Evolutionary conservation across 2,797 vertebrate genomes (phyloP), one percentile per base, ranked within the genome.

Genomic region (Babyrousa celebensis): DNA sequence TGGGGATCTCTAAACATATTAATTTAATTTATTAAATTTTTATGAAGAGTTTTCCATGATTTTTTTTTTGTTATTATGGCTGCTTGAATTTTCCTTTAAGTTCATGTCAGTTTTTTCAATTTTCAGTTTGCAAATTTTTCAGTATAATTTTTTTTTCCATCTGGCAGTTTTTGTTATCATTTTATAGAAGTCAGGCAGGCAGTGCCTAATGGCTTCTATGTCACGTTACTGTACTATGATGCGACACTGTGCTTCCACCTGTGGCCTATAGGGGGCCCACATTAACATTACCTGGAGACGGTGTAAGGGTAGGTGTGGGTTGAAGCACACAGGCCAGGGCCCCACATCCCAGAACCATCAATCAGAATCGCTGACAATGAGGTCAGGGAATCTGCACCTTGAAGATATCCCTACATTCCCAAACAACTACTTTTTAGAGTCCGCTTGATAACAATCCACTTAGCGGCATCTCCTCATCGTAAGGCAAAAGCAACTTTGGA

Each of bases 21-120:
- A 29, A 74, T 92, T 88, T 93, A 89, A 58, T 86, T 91, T 36
- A 95, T 11, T 85, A 48, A 5, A 77, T 65, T 91, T 96, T 96
- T 83, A 48, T n/a, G 48, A n/a, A 5, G 56, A 71, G 48, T 11
- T 82, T 74, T 94, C 88, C 36, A 79, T 83, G 32, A 12, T 72
- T 36, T 27, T 96, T 96, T 96, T 36, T 94, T 32, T 63, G 4
- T 83, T 7, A 72, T 56, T 93, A 52, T 4, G 4, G 2, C 65
- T 12, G 1, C 92, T 91, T 96, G 20, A 91, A 77, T 29, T 58
- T 74, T 71, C 3, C 23, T 88, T 85, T 67, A 54, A 74, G 6
- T 70, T 83, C 10, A 7, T n/a, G 8, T 85, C 86, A 82, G 15
- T 23, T 94, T 78, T 72, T 65, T 67, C 12, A 56, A 23, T 56